Conservation (phyloP, 2,888 invertebrate genomes). For the Eupithecia centaureata region DNA sequence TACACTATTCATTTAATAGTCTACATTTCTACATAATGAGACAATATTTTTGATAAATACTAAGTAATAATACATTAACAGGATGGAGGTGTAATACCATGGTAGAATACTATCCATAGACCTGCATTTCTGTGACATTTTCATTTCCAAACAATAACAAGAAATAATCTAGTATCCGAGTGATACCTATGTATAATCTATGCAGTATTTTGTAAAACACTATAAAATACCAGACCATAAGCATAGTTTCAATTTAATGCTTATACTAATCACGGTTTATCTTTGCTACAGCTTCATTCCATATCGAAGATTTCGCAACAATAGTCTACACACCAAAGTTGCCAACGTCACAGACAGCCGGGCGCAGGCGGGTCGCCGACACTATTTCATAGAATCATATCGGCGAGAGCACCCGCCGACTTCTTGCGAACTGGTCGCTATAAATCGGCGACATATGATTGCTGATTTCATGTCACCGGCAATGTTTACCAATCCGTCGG, state of each 20-base stretch:
- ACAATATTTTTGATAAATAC: conserved; percentile 32
- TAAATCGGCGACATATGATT: neutral
- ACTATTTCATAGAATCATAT: neutral
- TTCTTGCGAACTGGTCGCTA: neutral
- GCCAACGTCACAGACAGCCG: neutral
- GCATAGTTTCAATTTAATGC: neutral
- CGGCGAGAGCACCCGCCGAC: neutral
- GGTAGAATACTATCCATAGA: conserved; percentile 4
- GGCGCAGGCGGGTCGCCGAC: neutral
- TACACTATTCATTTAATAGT: conserved; percentile 27
- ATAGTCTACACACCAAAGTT: neutral
- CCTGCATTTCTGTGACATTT: neutral
- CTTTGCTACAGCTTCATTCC: neutral
- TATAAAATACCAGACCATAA: neutral
- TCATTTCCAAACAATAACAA: neutral
- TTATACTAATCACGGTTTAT: neutral
- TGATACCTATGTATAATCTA: neutral
- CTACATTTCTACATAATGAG: conserved; percentile 26
- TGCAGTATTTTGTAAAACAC: neutral
- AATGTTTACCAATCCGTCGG: too few species aligned
- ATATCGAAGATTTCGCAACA: neutral
- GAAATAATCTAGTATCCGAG: neutral
- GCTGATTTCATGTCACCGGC: neutral
- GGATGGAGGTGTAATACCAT: conserved; percentile 12
- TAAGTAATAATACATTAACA: conserved; percentile 37